Percentiles rank a stretch among this genome's conserved stretches.
These are phyloP conservation scores for Xenentodon cancila DNA, from an alignment of 2,797 vertebrate species.

Conservation along the genomic window DNA sequence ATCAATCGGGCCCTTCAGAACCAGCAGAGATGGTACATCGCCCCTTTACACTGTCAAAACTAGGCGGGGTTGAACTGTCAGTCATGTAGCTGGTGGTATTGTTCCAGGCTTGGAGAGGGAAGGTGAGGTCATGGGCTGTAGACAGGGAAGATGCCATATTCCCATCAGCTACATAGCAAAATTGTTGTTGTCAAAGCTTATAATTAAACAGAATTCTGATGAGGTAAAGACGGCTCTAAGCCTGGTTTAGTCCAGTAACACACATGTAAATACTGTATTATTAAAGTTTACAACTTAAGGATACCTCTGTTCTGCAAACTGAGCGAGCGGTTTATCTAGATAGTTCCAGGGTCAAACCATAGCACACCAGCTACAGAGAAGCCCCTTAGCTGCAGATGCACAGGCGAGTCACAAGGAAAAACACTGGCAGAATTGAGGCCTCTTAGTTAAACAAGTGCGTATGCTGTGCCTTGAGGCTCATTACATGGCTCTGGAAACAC, in stretches of 20 bases:
- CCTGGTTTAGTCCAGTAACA: conserved; percentile 76
- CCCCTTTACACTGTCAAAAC: conserved; percentile 53
- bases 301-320: conserved; percentile 41
- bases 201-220: conserved; percentile 66
- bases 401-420: conserved; percentile 6
- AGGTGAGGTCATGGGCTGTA: conserved; percentile 51
- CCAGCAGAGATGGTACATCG: conserved; percentile 34
- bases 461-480: conserved; percentile 23
- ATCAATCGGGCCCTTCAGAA: conserved; percentile 52
- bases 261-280: conserved; percentile 70
- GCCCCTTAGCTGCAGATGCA: not conserved
- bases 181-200: conserved; percentile 61
- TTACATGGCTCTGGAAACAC: conserved; percentile 17
- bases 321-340: conserved; percentile 5
- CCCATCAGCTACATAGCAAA: conserved; percentile 59
- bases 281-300: conserved; percentile 57
- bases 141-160: conserved; percentile 61
- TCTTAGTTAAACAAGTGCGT: conserved; percentile 27
- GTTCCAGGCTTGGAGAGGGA: conserved; percentile 36
- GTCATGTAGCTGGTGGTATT: conserved; percentile 53
- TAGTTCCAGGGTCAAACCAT: conserved; percentile 22
- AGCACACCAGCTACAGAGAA: conserved; percentile 5
- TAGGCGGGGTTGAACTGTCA: conserved; percentile 48
- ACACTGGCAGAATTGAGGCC: conserved; percentile 1
- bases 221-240: conserved; percentile 68